These are phyloP conservation scores for mouse (Mus musculus) DNA, from an alignment of 2,113 vertebrate species.

Conservation along the genomic window DNA sequence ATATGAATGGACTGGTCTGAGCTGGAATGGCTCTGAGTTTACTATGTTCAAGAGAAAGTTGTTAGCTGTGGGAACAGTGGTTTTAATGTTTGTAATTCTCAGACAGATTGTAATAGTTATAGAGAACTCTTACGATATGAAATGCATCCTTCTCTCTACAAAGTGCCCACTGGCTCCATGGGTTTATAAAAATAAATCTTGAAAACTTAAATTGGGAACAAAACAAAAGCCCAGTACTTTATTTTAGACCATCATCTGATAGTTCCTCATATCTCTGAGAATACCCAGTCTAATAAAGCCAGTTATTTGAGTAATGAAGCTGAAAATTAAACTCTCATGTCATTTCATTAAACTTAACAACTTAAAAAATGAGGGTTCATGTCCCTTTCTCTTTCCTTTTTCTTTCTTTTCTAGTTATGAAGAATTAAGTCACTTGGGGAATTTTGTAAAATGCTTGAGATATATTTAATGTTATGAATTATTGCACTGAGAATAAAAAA, in stretches of 20 bases:
- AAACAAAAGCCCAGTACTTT: background rate
- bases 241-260: background rate
- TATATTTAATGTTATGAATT: constrained; percentile 17
- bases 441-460: constrained; percentile 50
- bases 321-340: background rate
- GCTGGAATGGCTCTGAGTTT: background rate
- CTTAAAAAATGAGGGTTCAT: background rate
- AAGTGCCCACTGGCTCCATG: background rate
- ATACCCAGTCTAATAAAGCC: background rate
- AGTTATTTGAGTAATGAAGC: background rate
- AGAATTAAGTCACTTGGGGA: background rate
- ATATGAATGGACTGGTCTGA: background rate
- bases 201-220: background rate
- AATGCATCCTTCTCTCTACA: background rate
- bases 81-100: background rate
- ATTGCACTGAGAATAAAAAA: background rate
- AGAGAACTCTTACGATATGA: background rate
- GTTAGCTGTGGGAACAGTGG: background rate
- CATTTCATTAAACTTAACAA: constrained; percentile 30
- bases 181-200: constrained; percentile 12
- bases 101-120: background rate
- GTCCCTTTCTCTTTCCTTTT: background rate
- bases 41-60: background rate
- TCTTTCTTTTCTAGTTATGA: background rate
- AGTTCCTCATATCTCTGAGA: constrained; percentile 26